These are phyloP conservation scores for Cephus cinctus DNA, from an alignment of 1,140 invertebrate species.

Conservation along the genomic window DNA sequence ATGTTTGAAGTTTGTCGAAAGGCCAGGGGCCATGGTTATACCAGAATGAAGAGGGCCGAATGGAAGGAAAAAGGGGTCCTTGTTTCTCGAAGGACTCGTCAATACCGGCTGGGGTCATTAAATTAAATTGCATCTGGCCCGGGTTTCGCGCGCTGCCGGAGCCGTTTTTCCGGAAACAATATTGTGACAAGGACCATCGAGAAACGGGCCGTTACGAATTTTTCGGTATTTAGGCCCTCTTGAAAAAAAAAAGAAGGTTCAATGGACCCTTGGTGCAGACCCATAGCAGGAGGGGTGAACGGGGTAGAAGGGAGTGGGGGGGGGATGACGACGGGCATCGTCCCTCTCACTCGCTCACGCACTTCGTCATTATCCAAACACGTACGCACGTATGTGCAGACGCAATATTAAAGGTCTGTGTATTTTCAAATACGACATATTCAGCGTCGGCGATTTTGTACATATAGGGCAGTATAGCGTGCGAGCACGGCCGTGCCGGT, in stretches of 20 bases:
- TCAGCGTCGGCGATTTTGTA: conserved; percentile 24
- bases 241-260: conserved; percentile 28
- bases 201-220: conserved; percentile 25
- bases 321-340: too few relatives aligned
- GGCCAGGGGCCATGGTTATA: too few relatives aligned
- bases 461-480: conserved; percentile 16
- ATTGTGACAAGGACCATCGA: conserved; percentile 51
- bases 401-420: too few relatives aligned
- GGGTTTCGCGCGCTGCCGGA: conserved; percentile 3
- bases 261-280: conserved; percentile 30
- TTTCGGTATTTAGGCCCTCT: conserved; percentile 38
- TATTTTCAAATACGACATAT: conserved; percentile 9
- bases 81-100: background rate
- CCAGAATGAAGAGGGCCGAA: too few relatives aligned
- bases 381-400: conserved; percentile 1
- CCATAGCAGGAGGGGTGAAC: conserved; percentile 19
- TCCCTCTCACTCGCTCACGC: too few relatives aligned
- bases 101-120: conserved; percentile 32
- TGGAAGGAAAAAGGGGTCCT: background rate
- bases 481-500: conserved; percentile 11
- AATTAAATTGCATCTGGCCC: conserved; percentile 37
- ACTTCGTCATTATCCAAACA: conserved; percentile 43
- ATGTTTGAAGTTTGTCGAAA: too few relatives aligned
- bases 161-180: conserved; percentile 53
- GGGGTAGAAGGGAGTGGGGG: background rate